These are phyloP conservation scores for Laupala kohalensis DNA, from an alignment of 1,140 invertebrate species.

Conservation along the genomic window DNA sequence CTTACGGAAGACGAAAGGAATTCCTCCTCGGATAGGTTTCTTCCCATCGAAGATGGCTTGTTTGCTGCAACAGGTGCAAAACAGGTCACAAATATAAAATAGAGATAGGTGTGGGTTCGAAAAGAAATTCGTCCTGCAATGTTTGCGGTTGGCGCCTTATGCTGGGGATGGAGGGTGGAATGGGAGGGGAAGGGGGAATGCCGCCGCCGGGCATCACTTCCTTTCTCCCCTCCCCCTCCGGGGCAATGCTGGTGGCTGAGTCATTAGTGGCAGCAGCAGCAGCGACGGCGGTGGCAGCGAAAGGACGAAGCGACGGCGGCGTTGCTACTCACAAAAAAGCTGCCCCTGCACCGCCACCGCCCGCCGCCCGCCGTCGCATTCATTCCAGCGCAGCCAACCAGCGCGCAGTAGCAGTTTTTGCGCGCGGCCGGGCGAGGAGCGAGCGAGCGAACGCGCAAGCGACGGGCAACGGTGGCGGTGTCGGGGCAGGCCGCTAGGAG, in stretches of 20 bases:
- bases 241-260: no score
- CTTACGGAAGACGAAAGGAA: slow-evolving; percentile 94
- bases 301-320: no score
- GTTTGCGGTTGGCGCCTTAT: no score
- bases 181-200: no score
- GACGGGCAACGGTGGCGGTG: background rate
- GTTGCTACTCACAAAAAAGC: no score
- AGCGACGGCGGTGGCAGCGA: no score
- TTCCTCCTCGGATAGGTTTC: slow-evolving; percentile 85
- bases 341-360: background rate
- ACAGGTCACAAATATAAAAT: background rate
- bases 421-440: background rate
- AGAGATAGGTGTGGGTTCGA: background rate
- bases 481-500: no score
- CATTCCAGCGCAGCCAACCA: background rate
- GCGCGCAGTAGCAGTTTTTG: background rate
- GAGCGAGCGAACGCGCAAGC: background rate
- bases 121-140: background rate
- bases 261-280: no score
- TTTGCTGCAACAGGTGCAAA: slow-evolving; percentile 51
- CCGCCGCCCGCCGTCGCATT: background rate
- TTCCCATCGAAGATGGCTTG: slow-evolving; percentile 90
- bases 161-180: no score
- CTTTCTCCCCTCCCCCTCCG: background rate
- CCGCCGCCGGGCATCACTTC: background rate